Evolutionary conservation across 2,888 invertebrate genomes (phyloP).

Genomic region (Thumatha senex): DNA sequence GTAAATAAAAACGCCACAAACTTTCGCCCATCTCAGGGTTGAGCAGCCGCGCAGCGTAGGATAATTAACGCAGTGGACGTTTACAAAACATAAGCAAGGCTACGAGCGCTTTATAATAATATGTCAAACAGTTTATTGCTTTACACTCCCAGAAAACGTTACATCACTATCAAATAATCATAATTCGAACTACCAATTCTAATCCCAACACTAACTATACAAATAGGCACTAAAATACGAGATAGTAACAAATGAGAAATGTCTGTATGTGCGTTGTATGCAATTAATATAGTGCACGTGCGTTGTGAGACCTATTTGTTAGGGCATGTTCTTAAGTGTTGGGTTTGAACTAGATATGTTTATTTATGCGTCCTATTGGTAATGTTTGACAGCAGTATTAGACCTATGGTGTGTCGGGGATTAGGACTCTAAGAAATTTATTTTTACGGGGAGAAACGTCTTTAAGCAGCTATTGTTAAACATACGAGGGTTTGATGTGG

Average conservation of each 20-base stretch:
- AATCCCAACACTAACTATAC: conserved; percentile 48
- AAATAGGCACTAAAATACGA: conserved; percentile 52
- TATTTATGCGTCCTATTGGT: conserved; percentile 18
- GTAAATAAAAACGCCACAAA: no score
- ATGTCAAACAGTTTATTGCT: conserved; percentile 1
- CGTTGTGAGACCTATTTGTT: conserved; percentile 36
- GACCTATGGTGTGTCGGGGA: conserved; percentile 10
- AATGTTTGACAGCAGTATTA: conserved; percentile 11
- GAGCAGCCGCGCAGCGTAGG: no score
- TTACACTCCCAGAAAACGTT: conserved; percentile 15
- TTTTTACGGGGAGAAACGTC: background rate
- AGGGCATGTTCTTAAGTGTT: conserved; percentile 21
- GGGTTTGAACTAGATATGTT: conserved; percentile 17
- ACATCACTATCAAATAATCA: conserved; percentile 13
- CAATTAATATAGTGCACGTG: conserved; percentile 74
- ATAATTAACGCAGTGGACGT: no score
- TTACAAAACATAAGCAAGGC: no score
- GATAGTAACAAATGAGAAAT: conserved; percentile 59
- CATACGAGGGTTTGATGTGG: no score
- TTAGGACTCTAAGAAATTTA: background rate
- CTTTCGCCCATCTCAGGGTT: no score
- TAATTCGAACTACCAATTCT: conserved; percentile 3
- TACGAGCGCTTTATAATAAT: background rate
- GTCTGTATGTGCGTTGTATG: conserved; percentile 56
- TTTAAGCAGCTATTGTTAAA: background rate